Base-by-base conservation (phyloP, 2,797 vertebrate genomes). In the Falco berigora region DNA sequence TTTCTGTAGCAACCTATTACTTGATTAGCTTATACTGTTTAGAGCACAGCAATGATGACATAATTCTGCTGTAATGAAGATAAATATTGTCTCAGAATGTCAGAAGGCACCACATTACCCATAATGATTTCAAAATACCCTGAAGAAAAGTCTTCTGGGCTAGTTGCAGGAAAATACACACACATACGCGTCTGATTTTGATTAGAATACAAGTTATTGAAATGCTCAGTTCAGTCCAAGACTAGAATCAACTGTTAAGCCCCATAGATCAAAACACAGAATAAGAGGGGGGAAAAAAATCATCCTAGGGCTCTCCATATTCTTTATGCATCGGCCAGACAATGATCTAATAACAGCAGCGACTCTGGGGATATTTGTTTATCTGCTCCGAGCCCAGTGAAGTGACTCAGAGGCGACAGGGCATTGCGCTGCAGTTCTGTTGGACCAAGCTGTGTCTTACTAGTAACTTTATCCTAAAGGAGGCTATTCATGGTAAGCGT, bases 301-400 rank as follows among this genome's bases (percentile, higher is more conserved):
- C 47, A 92, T 95, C 94, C 36, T 32, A 91, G 83, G 96, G 88
- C 53, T 90, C 74, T 95, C 81, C 47, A 72, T 93, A 71, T 75
- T 95, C 86, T 94, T 78, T 86, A 22, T 25, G 72, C 76, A 40
- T 82, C 86, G 90, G 96, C 93, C 96, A 98, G 96, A 93, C 93
- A 96, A 84, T 95, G 96, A 98, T 92, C 96, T 96, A 97, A 97
- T 74, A 95, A 78, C 59, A 95, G 79, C 92, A 94, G 93, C 59
- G 94, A 94, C 82, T 92, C 86, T n/a, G 27, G 68, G 92, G 93
- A 80, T 87, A 79, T 92, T 94, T 92, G 38, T 83, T 93, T 87
- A 75, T 86, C 90, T 91, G 12, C 56, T 92, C 59, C 40, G 96
- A 94, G 91, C 63, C 81, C 82, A 92, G 78, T 72, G 56, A 25